Conservation (phyloP, 2,113 vertebrate species). For the Nibea albiflora region DNA sequence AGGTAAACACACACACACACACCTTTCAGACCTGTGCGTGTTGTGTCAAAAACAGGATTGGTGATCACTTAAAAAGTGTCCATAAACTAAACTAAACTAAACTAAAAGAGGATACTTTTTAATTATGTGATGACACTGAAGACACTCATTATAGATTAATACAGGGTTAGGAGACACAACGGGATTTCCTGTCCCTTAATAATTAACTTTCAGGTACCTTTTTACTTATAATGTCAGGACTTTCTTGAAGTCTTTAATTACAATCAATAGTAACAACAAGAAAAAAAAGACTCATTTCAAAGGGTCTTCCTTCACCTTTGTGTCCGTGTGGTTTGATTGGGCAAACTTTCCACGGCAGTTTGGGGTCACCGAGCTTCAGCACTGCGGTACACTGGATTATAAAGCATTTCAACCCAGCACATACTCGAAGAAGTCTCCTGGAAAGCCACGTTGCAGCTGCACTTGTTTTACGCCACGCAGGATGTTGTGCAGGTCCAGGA, state of each 20-base stretch:
- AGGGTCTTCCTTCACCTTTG: background rate
- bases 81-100: too few relatives aligned
- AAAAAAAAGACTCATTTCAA: background rate
- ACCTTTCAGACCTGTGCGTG: background rate
- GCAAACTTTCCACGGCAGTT: background rate
- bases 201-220: background rate
- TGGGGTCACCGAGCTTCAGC: background rate
- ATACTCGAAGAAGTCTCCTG: background rate
- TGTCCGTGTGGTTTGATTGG: background rate
- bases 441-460: background rate
- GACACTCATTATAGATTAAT: background rate
- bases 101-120: background rate
- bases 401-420: background rate
- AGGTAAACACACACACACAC: constrained; percentile 41
- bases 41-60: background rate
- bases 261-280: background rate
- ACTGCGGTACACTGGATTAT: background rate
- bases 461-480: background rate
- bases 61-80: background rate
- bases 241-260: background rate
- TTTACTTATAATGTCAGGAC: background rate
- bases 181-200: background rate
- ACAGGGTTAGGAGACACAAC: background rate
- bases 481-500: background rate
- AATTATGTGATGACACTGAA: background rate